Evolutionary conservation across 2,113 vertebrate genomes (phyloP), one percentile per base, ranked within the genome.

Genomic region (Callospermophilus lateralis): DNA sequence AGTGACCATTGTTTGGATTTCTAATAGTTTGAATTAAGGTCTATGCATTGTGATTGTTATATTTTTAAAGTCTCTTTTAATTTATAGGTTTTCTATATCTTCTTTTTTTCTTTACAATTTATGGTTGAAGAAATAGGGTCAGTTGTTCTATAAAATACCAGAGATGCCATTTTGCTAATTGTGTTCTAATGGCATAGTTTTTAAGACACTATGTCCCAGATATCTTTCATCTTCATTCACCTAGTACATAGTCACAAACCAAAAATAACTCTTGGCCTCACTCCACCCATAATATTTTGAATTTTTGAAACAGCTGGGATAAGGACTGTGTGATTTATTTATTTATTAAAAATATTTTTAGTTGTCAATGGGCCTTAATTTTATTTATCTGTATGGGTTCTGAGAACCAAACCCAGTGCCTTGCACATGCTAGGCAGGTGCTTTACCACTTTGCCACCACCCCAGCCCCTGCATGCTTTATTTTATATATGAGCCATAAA

Each of bases 1-100:
- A 73, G 51, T 89, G 78, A 51, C 42, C 20, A n/a, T 30, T 91
- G 6, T 84, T 89, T 16, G 45, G 17, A 89, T 89, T 85, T 76
- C 84, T 95, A 30, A 81, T 95, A 92, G 42, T 67, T 13, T 78
- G 32, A 91, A 79, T 78, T 63, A 94, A 61, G 39, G 63, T 80
- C 45, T 93, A 4, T n/a, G 9, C 12, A 63, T 42, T 85, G 8
- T 73, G 34, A 73, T 78, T 86, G 8, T 70, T 95, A 48, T 15
- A 2, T 5, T 28, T 86, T 85, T 28, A 74, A 74, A 42, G n/a
- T 80, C 42, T 74, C 51, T 53, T 81, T 42, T 77, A 80, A 84
- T 4, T 76, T 89, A 48, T 4, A n/a, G 16, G 6, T 42, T 91
- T 91, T 95, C 58, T 77, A 5, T 42, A 39, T 84, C 42, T 51